Conservation (phyloP, 1,140 invertebrate species). For the Coptotermes formosanus region DNA sequence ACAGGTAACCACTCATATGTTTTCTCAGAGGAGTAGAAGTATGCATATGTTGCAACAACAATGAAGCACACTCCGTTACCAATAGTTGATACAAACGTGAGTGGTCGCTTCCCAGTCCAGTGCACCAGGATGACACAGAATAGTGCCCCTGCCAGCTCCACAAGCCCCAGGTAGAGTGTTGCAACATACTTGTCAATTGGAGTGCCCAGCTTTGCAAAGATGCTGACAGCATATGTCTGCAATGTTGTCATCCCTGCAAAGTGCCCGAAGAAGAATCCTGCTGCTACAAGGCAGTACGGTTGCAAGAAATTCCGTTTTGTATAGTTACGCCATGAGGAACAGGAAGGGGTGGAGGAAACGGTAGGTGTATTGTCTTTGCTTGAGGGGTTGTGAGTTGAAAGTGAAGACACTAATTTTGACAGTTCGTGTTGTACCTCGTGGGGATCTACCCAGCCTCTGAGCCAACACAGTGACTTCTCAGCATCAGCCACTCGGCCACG, state of each 20-base stretch:
- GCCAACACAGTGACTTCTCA: constrained; percentile 57
- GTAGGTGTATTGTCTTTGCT: neutral
- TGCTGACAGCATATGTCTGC: constrained; percentile 69
- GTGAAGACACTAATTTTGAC: constrained; percentile 5
- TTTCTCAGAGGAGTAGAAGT: constrained; percentile 41
- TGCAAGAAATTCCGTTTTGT: constrained; percentile 56
- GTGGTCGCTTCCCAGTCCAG: constrained; percentile 65
- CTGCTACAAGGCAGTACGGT: constrained; percentile 62
- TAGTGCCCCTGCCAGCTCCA: constrained; percentile 57
- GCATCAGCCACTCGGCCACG: constrained; percentile 50
- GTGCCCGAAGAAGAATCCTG: constrained; percentile 65
- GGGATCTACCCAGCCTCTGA: constrained; percentile 63
- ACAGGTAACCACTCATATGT: constrained; percentile 65
- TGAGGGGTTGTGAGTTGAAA: neutral
- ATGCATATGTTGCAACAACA: constrained; percentile 56
- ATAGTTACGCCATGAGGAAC: constrained; percentile 43
- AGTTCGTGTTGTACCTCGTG: constrained; percentile 48
- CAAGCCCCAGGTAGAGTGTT: constrained; percentile 65
- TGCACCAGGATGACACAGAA: constrained; percentile 64
- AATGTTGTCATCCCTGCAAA: constrained; percentile 70
- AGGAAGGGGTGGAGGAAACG: neutral
- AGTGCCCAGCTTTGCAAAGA: constrained; percentile 65
- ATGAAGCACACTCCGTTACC: constrained; percentile 62
- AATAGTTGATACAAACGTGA: constrained; percentile 64
- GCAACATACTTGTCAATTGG: constrained; percentile 72